Evolutionary conservation across 2,113 vertebrate genomes (phyloP), one percentile per base, ranked within the genome.

Genomic region (Gulo gulo): DNA sequence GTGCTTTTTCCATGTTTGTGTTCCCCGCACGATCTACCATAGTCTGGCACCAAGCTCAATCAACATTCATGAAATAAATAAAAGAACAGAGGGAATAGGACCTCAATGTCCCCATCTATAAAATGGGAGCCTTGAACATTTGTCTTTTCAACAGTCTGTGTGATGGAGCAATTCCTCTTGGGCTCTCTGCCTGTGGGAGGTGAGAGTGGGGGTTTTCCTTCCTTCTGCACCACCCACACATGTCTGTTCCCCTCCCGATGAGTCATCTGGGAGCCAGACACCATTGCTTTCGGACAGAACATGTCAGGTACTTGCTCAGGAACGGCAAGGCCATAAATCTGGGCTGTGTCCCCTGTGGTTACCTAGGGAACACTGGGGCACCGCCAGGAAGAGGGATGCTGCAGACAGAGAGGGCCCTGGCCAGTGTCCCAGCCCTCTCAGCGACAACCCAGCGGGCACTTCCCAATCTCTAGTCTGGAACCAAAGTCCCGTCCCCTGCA

Each of bases 211-310:
- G 94, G 76, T 57, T 87, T 76, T 76, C 52, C 90, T 97, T 96
- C 67, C 92, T 90, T 90, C n/a, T 47, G 16, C 11, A 11, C 88
- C 20, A 26, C 94, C 84, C 47, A 65, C 52, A 15, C 61, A 24
- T 93, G 69, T 92, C 96, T 97, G 23, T 36, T 85, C 87, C 59
- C 87, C 88, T 97, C 91, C 63, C 23, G n/a, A 83, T 98, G 97
- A 97, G 97, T 98, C 97, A 98, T 96, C 69, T 24, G 78, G 59
- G 91, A 97, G 83, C 95, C 97, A 98, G 97, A 98, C 97, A 89
- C 78, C 83, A 93, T 84, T 18, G 6, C 55, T 93, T 67, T 94
- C 0, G 31, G 91, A 96, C 94, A 97, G 82, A 97, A 91, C 88
- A 59, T 47, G 63, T 95, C 94, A 97, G 95, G 97, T 97, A 95